Evolutionary conservation across 2,113 vertebrate species (phyloP).

Genomic region (Ochotona curzoniae): DNA sequence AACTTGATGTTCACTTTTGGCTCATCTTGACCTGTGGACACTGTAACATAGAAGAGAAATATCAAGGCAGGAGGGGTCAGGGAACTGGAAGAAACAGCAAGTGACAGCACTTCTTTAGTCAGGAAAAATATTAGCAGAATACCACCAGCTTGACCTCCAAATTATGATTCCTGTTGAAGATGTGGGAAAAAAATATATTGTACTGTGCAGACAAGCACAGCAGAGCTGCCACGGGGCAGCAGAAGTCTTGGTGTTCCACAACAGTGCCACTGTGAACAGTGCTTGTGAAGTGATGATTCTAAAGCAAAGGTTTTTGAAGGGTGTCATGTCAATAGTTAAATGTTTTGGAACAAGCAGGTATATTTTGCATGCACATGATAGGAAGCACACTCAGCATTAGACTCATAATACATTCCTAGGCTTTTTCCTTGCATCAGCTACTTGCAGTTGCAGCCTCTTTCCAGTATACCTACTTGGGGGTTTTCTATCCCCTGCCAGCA

Average conservation of each 20-base stretch:
- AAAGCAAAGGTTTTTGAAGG: constrained; percentile 37
- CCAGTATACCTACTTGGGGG: not conserved
- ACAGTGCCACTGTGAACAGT: not conserved
- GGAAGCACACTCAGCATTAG: not conserved
- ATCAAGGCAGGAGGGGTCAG: not conserved
- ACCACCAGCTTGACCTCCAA: not conserved
- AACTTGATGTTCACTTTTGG: not conserved
- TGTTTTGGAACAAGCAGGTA: constrained; percentile 6
- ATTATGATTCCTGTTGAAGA: not conserved
- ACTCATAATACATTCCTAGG: not conserved
- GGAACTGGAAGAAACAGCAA: not conserved
- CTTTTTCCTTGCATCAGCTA: not conserved
- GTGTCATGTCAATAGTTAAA: constrained; percentile 4
- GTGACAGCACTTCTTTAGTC: not conserved
- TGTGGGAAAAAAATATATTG: not conserved
- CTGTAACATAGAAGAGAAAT: not conserved
- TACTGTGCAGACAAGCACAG: not conserved
- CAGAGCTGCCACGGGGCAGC: not conserved
- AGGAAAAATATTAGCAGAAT: not conserved
- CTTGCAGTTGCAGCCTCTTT: not conserved
- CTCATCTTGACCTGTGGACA: not conserved
- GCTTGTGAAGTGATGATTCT: constrained; percentile 47
- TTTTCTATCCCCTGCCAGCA: not conserved
- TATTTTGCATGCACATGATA: not conserved
- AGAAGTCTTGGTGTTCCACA: not conserved